Conservation (phyloP, 2,113 vertebrate species). For the Urocolius indicus region DNA sequence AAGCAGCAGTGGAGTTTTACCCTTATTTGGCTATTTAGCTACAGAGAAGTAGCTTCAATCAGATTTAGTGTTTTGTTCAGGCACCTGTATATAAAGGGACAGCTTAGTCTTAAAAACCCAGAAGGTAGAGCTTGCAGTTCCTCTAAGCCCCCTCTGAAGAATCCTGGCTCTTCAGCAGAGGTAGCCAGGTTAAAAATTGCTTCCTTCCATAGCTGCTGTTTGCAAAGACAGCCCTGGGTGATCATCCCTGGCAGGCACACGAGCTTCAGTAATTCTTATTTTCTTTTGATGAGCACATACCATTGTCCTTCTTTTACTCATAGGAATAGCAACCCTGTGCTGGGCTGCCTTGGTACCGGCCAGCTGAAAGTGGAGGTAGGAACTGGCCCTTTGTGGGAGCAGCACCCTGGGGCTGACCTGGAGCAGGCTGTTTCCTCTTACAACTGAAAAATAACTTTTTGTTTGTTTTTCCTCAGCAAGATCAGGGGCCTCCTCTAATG, state of each 20-base stretch:
- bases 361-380: background rate
- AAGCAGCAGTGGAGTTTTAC: background rate
- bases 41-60: background rate
- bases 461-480: background rate
- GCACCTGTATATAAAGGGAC: background rate
- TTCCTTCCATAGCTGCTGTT: background rate
- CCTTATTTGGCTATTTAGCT: background rate
- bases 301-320: background rate
- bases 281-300: background rate
- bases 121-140: background rate
- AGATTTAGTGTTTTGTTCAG: background rate
- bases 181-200: background rate
- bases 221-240: background rate
- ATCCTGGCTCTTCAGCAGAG: background rate
- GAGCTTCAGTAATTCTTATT: background rate
- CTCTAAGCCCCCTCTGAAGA: background rate
- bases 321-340: fast-evolving
- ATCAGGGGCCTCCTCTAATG: background rate
- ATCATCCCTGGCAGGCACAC: background rate
- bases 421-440: background rate
- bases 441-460: background rate
- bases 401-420: background rate
- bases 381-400: background rate
- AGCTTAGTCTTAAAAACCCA: background rate
- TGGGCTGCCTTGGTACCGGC: background rate